Evolutionary conservation across 2,797 vertebrate species (phyloP), one percentile per base, ranked within the genome.

Genomic region (Orientallactaga sibirica): DNA sequence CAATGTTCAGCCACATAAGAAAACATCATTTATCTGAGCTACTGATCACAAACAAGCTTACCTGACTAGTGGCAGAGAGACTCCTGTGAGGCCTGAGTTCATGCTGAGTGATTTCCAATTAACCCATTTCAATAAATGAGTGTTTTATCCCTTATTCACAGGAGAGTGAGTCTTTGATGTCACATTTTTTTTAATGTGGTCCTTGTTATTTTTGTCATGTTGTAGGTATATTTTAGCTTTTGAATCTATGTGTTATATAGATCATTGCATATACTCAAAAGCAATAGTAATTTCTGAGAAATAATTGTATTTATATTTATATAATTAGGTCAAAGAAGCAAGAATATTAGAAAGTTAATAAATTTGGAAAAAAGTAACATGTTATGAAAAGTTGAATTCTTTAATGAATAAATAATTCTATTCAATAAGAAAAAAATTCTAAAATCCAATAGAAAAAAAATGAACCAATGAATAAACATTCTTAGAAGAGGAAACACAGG

Each of bases 41-140:
- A 22, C 68, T 37, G 22, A 52, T 37, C 33, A 37, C 48, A 43
- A 93, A 58, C 74, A 74, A 52, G 73, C 87, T 87, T 85, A 88
- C 79, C 86, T 82, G 62, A 67, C 24, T 43, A 41, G 71, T 87
- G 83, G 90, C 86, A 90, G 64, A 86, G 66, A 48, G 27, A 82
- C 29, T 86, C 84, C 76, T 88, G 8, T 84, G 86, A 80, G 88
- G 80, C 41, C 20, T 33, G 48, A 87, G 70, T 86, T 96, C 88
- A 82, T n/a, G 74, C 86, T 90, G 77, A 96, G 79, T 93, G 86
- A 88, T 92, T 96, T 92, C 83, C 83, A 95, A 61, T 92, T 67
- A 95, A 86, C 86, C 18, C 76, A 48, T 84, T 93, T 92, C 89
- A 48, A 75, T 88, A 85, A 93, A 76, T 74, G 67, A 88, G 25